A percentile compares a stretch with the other conserved stretches of the same genome.
These are phyloP conservation scores for Tangara arthus DNA, from an alignment of 2,797 vertebrate species.

Conservation along the genomic window DNA sequence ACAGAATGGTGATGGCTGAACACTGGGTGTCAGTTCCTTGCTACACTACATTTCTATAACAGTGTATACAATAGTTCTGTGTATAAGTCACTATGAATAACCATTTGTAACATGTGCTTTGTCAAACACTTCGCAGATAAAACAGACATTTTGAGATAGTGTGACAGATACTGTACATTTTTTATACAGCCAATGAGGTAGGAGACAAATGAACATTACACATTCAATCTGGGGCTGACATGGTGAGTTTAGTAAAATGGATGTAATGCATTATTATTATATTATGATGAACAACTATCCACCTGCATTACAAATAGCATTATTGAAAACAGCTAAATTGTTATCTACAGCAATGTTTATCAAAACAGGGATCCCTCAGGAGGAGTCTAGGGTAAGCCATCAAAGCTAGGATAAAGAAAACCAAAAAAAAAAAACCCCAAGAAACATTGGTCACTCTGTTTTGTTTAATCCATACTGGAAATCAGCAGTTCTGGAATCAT, in stretches of 20 bases:
- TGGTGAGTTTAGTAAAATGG: not conserved
- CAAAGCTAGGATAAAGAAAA: not conserved
- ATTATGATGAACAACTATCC: not conserved
- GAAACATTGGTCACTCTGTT: accelerated
- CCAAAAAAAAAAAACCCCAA: not conserved
- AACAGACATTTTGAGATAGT: slow-evolving; percentile 9
- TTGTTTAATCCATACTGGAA: not conserved
- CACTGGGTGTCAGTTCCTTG: not conserved
- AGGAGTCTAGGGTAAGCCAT: not conserved
- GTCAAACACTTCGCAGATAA: slow-evolving; percentile 20
- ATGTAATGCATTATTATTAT: not conserved
- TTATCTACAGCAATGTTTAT: not conserved
- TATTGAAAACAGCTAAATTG: slow-evolving; percentile 23
- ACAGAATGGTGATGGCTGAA: not conserved
- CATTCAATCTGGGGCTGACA: not conserved
- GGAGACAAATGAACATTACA: not conserved
- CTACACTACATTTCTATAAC: not conserved
- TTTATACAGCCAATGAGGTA: not conserved
- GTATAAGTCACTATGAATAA: not conserved
- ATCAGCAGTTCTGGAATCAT: not conserved
- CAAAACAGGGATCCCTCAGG: not conserved
- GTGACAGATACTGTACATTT: slow-evolving; percentile 24
- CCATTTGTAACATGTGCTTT: not conserved
- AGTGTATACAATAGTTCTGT: not conserved
- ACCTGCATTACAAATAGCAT: not conserved